These are phyloP conservation scores for Invenusta paracnida DNA, from an alignment of 2,888 invertebrate species.

Conservation along the genomic window DNA sequence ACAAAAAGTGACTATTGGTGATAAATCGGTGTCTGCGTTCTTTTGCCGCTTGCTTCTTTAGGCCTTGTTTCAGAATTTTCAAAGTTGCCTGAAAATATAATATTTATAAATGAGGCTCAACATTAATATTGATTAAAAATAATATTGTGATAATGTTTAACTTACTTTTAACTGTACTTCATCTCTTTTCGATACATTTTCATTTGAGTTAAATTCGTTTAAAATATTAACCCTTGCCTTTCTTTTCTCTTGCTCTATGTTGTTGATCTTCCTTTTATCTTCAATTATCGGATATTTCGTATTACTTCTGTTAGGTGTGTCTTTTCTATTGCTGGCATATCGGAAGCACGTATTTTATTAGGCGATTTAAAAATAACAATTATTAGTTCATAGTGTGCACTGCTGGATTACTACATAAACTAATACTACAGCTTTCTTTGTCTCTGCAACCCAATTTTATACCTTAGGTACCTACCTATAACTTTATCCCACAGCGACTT, in stretches of 20 bases:
- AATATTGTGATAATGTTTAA: background rate
- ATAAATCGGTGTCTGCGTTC: background rate
- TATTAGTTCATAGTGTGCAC: no score
- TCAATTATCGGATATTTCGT: background rate
- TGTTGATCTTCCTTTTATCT: background rate
- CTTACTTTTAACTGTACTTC: background rate
- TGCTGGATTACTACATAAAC: no score
- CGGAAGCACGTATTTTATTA: background rate
- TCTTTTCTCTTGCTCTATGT: background rate
- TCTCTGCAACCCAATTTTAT: background rate
- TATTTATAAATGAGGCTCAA: no score
- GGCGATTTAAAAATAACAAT: background rate
- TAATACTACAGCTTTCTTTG: background rate
- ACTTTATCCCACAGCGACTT: background rate
- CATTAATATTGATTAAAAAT: no score
- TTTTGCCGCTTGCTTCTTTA: background rate
- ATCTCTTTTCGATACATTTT: background rate
- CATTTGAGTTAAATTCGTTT: background rate
- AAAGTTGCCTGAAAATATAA: no score
- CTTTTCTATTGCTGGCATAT: background rate
- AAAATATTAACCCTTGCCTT: background rate
- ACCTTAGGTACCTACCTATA: background rate
- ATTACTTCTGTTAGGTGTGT: background rate
- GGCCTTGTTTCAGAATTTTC: background rate
- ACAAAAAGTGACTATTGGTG: background rate